Evolutionary conservation across 1,140 invertebrate species (phyloP), one percentile per base, ranked within the genome.

Genomic region (Temnothorax nylanderi): DNA sequence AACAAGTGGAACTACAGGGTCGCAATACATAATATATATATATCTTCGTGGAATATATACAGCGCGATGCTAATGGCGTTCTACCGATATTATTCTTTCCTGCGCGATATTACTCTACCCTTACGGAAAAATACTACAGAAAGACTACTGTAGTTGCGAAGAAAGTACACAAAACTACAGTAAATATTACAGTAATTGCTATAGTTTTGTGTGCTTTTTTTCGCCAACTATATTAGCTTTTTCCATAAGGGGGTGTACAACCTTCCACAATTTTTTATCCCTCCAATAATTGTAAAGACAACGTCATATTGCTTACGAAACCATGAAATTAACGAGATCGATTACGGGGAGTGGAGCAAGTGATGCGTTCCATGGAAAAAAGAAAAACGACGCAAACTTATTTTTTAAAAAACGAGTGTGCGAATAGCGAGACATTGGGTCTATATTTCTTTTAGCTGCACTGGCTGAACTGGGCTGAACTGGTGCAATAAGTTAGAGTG

Each of bases 11-110:
- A 37, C 18, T 78, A 64, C 11, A 64, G 10, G 10, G 47, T 51
- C 11, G 32, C 37, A 80, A 78, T 41, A 16, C 21, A 13, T 13
- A 67, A 69, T 34, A 26, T 54, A 69, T 34, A 26, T 54, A 34
- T 71, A 32, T 13, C 16, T 41, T 44, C 13, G 32, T 7, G 37
- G 13, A 44, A 65, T 16, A 60, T 60, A 13, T 32, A 62, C 44
- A 67, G n/a, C 37, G 60, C 47, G 37, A 78, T 65, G 44, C 0
- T 37, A 51, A 80, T 67, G 47, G 21, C n/a, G 47, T 69, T 54
- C 13, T 26, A 69, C 51, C 77, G 47, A 65, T 51, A n/a, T 67
- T 80, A 69, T 80, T 80, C n/a, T 41, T 41, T 13, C 41, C 13
- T 60, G 13, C 26, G 41, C 56, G 41, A 37, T 10, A 16, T 18